These are phyloP conservation scores for Nemurella pictetii DNA, from an alignment of 2,888 invertebrate species.

Conservation along the genomic window DNA sequence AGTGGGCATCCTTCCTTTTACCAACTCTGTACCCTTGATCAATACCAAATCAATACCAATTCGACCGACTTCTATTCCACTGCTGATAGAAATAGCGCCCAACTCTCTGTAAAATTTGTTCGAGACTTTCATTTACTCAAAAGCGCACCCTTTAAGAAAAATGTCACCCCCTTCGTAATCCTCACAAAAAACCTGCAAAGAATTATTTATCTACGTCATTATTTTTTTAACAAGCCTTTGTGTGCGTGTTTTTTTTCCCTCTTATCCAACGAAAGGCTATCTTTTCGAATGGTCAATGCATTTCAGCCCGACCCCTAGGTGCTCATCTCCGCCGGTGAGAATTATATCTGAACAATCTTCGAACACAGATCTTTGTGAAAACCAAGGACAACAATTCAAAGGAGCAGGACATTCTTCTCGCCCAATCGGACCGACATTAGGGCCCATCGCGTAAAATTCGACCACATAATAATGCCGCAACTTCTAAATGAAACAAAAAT, in stretches of 20 bases:
- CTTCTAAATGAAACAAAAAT: no score
- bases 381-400: neutral
- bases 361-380: neutral
- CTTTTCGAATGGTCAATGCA: neutral
- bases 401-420: neutral
- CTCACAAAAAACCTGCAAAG: slow-evolving; percentile 10
- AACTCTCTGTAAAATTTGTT: neutral
- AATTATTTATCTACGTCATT: slow-evolving; percentile 17
- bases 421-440: neutral
- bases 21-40: no score
- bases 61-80: no score
- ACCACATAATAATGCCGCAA: no score
- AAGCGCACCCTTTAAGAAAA: neutral
- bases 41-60: no score
- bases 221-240: slow-evolving; percentile 13
- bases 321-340: neutral
- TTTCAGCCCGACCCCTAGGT: neutral
- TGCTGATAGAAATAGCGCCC: neutral
- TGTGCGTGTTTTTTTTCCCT: neutral
- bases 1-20: no score
- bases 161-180: slow-evolving; percentile 3
- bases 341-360: neutral
- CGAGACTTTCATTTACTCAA: neutral
- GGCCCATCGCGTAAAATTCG: slow-evolving; percentile 3
- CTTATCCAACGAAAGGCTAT: neutral